Evolutionary conservation across 2,888 invertebrate genomes (phyloP), one percentile per base, ranked within the genome.

Genomic region (Leptura quadrifasciata): DNA sequence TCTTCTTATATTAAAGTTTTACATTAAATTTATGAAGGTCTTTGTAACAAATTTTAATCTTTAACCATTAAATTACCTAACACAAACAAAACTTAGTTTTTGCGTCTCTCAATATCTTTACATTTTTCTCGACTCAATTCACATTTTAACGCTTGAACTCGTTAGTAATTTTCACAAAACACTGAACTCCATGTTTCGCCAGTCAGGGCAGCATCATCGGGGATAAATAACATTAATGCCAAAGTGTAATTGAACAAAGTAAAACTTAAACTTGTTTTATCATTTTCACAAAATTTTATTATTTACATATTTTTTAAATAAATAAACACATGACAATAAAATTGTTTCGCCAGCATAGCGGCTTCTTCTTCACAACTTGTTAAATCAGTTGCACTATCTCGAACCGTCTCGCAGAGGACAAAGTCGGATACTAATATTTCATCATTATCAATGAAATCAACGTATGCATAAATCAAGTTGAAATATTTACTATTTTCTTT

Each of bases 401-500:
- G n/a, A 2, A n/a, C 47, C 1, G 5, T 47, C 47, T 4, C n/a
- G 15, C 5, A 47, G 47, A 47, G 3, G 15, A 47, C n/a, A n/a
- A 47, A n/a, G n/a, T n/a, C 27, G 27, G 27, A 31, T 8, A 8
- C 6, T 39, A n/a, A 47, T n/a, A 47, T 47, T n/a, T 47, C 47
- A 47, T 47, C 47, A n/a, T n/a, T 47, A 47, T 60, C 20, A 60
- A 60, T 24, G 21, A 12, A 21, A 47, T 60, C 20, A 60, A 60
- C 58, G 21, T 24, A 9, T 6, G 24, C 58, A 60, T 60, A 60
- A 60, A 21, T 60, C 58, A 60, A 57, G 57, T 60, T 60, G 27
- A 60, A 60, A 60, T 60, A 60, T 60, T 60, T 60, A 60, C 60
- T 60, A 60, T 58, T 20, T 20, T 58, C 58, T 27, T 24, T 24